Conservation (phyloP, 1,140 invertebrate species). For the Protaetia brevitarsis region DNA sequence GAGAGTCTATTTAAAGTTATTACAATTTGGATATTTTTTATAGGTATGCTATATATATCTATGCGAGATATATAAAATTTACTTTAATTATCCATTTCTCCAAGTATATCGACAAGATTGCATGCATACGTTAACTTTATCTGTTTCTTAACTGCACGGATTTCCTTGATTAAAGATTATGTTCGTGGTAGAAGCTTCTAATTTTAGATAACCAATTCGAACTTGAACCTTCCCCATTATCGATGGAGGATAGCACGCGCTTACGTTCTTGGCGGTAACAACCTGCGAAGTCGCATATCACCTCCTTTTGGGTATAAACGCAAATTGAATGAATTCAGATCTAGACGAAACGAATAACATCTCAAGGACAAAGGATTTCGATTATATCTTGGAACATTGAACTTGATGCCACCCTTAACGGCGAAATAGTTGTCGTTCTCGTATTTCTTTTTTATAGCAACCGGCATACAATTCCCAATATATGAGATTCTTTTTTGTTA, state of each 20-base stretch:
- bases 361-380: background rate
- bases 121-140: too few species aligned
- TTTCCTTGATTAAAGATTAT: background rate
- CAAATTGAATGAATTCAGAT: background rate
- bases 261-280: background rate
- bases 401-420: background rate
- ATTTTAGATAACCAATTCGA: background rate
- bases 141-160: background rate
- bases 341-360: background rate
- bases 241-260: background rate
- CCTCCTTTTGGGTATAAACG: background rate
- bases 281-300: background rate
- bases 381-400: background rate
- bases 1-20: too few species aligned
- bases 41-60: too few species aligned
- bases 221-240: conserved; percentile 2
- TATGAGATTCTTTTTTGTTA: too few species aligned
- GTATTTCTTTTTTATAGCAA: too few species aligned
- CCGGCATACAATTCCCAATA: too few species aligned
- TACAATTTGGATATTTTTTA: too few species aligned
- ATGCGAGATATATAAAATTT: too few species aligned
- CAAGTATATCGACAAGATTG: too few species aligned
- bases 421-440: too few species aligned
- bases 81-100: too few species aligned
- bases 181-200: background rate